Evolutionary conservation across 1,140 invertebrate genomes (phyloP), one percentile per base, ranked within the genome.

Genomic region (Acromyrmex charruanus): DNA sequence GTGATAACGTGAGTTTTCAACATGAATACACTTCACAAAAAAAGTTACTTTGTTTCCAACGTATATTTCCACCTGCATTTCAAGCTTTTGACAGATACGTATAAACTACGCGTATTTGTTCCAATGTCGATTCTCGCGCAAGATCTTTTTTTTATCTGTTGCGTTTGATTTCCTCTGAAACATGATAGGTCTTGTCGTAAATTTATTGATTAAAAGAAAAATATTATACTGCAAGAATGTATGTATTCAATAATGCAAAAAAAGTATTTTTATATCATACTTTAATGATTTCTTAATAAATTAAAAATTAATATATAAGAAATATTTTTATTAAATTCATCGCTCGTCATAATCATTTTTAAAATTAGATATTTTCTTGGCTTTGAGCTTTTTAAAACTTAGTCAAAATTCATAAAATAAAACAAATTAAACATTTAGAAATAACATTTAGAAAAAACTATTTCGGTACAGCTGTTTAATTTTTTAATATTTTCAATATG

Each of bases 1-100:
- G 66, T 58, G 66, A 71, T 55, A 81, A 65, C 31, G 65, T 21
- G 77, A 80, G 63, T 81, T 81, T 81, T 71, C 65, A 58, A 71
- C 49, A 69, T 71, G 65, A 81, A 71, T 81, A 81, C 49, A 71
- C 31, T 71, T 71, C 49, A 55, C 31, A 71, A 81, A 81, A 66
- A 81, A 81, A 39, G 49, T 71, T 25, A 55, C 77, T 71, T 81
- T 71, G 65, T 71, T 71, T 81, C 65, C 65, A 35, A 39, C 51
- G 65, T 39, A 71, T 81, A 66, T 79, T 79, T 79, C 39, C 39
- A 63, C 51, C 7, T 71, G 31, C 31, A 81, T 71, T 55, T 71
- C 28, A 71, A 71, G 18, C 49, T 71, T 81, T 71, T 71, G 65
- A 71, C 65, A 81, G 77, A 71, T 71, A 31, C 49, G 14, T 81